These are phyloP conservation scores for Megalops atlanticus DNA, from an alignment of 2,113 vertebrate genomes.

Conservation along the genomic window DNA sequence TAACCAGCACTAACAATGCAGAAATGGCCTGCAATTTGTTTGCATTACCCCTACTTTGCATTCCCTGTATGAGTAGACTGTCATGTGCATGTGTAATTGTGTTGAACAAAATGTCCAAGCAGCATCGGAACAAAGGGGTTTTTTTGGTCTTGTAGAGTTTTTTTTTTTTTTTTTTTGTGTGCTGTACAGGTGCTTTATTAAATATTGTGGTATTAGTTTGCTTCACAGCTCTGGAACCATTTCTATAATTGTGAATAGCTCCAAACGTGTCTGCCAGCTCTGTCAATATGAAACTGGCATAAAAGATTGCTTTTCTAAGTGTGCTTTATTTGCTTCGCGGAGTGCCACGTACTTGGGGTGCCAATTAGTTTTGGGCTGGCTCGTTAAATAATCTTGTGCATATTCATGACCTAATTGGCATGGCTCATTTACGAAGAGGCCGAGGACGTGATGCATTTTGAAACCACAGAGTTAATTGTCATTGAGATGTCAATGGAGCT, in stretches of 20 bases:
- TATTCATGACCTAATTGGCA: conserved; percentile 26
- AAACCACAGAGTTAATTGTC: background rate
- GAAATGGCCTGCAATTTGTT: background rate
- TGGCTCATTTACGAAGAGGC: background rate
- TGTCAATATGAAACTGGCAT: conserved; percentile 10
- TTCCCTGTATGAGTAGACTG: background rate
- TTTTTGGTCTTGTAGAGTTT: no score
- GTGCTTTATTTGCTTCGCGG: background rate
- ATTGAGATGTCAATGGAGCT: background rate
- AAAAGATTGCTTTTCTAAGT: conserved; percentile 26
- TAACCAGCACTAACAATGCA: background rate
- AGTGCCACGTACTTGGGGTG: background rate
- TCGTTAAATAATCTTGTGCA: conserved; percentile 29
- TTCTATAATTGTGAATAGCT: background rate
- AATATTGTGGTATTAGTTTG: background rate
- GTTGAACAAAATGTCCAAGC: background rate
- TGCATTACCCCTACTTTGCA: background rate
- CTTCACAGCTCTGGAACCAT: background rate
- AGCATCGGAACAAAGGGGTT: background rate
- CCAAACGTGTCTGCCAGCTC: no score
- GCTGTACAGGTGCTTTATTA: background rate
- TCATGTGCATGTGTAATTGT: background rate
- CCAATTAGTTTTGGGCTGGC: conserved; percentile 21
- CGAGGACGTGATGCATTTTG: background rate
- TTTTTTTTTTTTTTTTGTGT: background rate